Evolutionary conservation across 2,113 vertebrate genomes (phyloP), one percentile per base, ranked within the genome.

Genomic region (Mustelus asterias): DNA sequence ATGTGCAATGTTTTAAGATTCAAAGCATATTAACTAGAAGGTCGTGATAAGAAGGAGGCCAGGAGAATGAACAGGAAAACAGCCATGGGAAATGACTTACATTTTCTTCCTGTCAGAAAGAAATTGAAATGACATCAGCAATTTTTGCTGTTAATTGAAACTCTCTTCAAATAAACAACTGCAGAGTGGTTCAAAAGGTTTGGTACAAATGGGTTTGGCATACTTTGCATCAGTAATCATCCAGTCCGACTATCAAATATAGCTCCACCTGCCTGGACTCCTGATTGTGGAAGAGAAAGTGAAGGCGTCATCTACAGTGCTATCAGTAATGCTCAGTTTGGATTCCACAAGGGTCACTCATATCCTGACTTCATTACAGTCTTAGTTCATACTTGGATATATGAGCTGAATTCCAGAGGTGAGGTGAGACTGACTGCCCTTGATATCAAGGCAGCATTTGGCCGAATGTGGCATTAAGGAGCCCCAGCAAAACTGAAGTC

Each of bases 41-140:
- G 65, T 95, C 7, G 6, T 72, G 37, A 70, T 70, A 95, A 95
- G 94, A 22, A 72, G 41, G 69, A 76, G 67, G 69, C 41, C 29
- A 54, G 67, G 72, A 67, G 41, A 95, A 72, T 20, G 22, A 72
- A 70, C 94, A 95, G 94, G 93, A 48, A 95, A 95, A 95, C 94
- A 54, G n/a, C 63, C 58, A 72, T 95, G 94, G 67, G 94, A 95
- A 95, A 76, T 95, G 69, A 95, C 72, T 72, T 72, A 26, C 94
- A 95, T 54, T 95, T 95, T 44, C 94, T 72, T 95, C 94, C 94
- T 95, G 69, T 72, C 69, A 72, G 44, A 95, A 95, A 72, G 41
- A 95, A 95, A 95, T 72, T 95, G 69, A 37, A 54, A 44, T 72
- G n/a, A 95, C 41, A 95, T 95, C 94, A 94, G 93, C 93, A 95